A percentile compares a stretch with the other conserved stretches of the same genome.
These are phyloP conservation scores for Poecilia velifera DNA, from an alignment of 2,797 vertebrate species.

Conservation along the genomic window DNA sequence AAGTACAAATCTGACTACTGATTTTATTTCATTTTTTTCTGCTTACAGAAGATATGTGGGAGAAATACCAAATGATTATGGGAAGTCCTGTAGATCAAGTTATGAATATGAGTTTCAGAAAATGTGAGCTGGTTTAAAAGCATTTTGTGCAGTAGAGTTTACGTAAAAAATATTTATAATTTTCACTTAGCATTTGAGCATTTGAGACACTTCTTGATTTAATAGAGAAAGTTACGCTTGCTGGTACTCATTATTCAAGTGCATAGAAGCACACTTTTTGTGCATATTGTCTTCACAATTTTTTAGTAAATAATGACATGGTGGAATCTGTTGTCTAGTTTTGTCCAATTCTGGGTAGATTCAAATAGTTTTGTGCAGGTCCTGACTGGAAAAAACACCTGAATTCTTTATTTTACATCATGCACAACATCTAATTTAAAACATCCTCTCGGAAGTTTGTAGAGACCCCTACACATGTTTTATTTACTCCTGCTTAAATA, in stretches of 20 bases:
- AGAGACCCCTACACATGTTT: conserved; percentile 18
- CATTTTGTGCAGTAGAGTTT: not conserved
- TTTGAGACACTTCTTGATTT: conserved; percentile 15
- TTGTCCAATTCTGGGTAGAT: not conserved
- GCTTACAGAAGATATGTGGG: not conserved
- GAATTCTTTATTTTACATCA: not conserved
- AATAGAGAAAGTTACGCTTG: not conserved
- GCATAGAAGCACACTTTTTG: not conserved
- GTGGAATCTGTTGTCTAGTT: not conserved
- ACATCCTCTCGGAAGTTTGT: conserved; percentile 3
- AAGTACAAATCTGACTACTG: not conserved
- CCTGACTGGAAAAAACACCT: not conserved
- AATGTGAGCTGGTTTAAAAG: not conserved
- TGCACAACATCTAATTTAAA: not conserved
- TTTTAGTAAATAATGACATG: not conserved
- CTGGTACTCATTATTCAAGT: not conserved
- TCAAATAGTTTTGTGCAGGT: not conserved
- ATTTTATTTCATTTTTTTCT: not conserved
- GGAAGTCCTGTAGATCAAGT: not conserved
- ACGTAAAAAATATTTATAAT: not conserved
- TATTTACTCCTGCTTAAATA: conserved; percentile 28
- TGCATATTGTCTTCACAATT: not conserved
- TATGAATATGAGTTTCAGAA: not conserved
- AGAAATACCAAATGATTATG: not conserved
- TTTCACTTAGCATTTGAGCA: conserved; percentile 24